phyloP scores from a whole-genome alignment of 2,888 invertebrate genomes.

The Lasioglossum villosulum region DNA sequence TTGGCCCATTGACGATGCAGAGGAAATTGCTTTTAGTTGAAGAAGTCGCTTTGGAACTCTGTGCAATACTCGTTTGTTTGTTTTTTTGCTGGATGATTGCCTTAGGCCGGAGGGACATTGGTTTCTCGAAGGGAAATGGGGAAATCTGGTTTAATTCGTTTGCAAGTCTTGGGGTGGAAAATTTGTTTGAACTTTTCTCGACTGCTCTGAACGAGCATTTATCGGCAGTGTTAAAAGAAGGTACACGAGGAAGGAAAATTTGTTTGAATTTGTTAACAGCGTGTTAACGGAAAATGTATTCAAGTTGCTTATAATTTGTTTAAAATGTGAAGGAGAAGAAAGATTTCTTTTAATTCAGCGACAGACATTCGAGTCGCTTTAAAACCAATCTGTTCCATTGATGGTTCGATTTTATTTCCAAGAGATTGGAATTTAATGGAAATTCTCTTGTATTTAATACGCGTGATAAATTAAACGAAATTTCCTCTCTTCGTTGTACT shows the following conservation, averaged over 20 bases:
- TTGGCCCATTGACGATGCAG: background rate
- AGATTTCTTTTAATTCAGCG: background rate
- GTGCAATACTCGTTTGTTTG: background rate
- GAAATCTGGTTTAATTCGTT: background rate
- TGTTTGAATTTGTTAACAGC: background rate
- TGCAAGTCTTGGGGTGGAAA: background rate
- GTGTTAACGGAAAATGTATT: background rate
- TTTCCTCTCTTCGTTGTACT: background rate
- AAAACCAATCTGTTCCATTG: background rate
- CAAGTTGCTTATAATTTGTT: background rate
- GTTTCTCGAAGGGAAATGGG: background rate
- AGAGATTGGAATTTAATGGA: background rate
- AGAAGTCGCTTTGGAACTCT: background rate
- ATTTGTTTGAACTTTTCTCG: background rate
- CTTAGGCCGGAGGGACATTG: background rate
- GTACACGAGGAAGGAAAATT: background rate
- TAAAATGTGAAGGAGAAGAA: background rate
- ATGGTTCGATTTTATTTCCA: background rate
- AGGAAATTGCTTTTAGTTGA: background rate
- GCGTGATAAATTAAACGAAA: background rate
- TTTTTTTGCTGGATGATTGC: background rate
- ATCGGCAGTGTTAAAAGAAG: background rate
- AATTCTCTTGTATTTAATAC: too few species aligned
- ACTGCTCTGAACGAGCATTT: background rate
- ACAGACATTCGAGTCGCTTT: background rate